Evolutionary conservation across 1,140 invertebrate genomes (phyloP), one percentile per base, ranked within the genome.

Genomic region (Ceratina japonica): DNA sequence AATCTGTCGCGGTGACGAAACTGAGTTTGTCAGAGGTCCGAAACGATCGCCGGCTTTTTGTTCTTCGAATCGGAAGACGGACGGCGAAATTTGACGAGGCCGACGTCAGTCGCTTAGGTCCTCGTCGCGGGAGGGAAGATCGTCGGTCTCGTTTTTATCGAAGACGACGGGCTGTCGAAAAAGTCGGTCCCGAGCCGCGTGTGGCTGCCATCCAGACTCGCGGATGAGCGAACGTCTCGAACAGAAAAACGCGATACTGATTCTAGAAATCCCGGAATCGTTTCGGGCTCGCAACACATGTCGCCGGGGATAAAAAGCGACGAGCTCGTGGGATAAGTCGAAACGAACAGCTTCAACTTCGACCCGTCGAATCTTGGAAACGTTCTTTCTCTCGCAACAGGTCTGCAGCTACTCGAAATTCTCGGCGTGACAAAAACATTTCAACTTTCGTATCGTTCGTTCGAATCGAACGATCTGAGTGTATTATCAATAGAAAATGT

Each of bases 191-290:
- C 82, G 72, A 76, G 49, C 77, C 65, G 83, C 61, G 83, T 75
- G 81, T 86, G 85, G 85, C 84, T 75, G 75, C 81, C 74, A 69
- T 86, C 83, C 83, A 84, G 79, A 75, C 79, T 71, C 65, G 62
- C 54, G 27, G 44, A 56, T 49, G 20, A 65, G 64, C 49, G 59
- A 70, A 20, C 31, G 66, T 76, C 69, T 69, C 49, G 63, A 15
- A 15, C 24, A 65, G 62, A 65, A 79, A 79, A 79, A 79, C 66
- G 69, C 68, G 75, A 44, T 64, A 72, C 75, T 44, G 58, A 63
- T 78, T 78, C 76, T n/a, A 58, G 69, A 73, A 78, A 78, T 73
- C 76, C 59, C 51, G 68, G 76, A 72, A 78, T 64, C 61, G 68
- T 27, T 16, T 59, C 37, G 22, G 13, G 37, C 10, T 22, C 65